Evolutionary conservation across 2,113 vertebrate genomes (phyloP).

Genomic region (Scartelaos histophorus): DNA sequence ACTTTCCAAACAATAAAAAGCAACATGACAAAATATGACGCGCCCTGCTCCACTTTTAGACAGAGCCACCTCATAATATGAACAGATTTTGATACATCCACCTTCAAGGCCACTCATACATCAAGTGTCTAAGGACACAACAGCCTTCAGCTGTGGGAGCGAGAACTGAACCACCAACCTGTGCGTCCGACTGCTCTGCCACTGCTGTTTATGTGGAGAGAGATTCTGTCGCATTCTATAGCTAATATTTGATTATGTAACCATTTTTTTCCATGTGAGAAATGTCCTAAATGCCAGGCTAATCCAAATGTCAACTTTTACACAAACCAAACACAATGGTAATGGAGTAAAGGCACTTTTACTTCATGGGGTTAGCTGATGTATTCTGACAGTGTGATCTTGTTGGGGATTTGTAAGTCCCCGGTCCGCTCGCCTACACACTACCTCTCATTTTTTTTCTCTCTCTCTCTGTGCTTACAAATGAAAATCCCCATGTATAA

Average conservation of each 20-base stretch:
- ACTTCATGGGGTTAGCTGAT: slow-evolving; percentile 40
- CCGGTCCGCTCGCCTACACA: slow-evolving; percentile 36
- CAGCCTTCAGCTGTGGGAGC: too few species aligned
- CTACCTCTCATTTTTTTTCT: slow-evolving; percentile 41
- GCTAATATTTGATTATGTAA: not conserved
- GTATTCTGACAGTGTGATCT: slow-evolving; percentile 39
- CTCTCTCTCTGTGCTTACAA: slow-evolving; percentile 59
- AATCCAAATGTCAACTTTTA: slow-evolving; percentile 42
- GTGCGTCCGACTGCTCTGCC: too few species aligned
- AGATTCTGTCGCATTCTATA: not conserved
- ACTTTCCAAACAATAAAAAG: too few species aligned
- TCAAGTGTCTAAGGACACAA: too few species aligned
- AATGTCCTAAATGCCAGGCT: slow-evolving; percentile 13
- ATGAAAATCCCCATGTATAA: slow-evolving; percentile 82
- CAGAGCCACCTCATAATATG: too few species aligned
- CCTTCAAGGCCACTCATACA: too few species aligned
- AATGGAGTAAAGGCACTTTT: slow-evolving; percentile 28
- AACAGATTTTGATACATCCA: too few species aligned
- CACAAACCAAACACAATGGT: slow-evolving; percentile 12
- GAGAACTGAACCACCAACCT: too few species aligned
- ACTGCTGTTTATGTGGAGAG: too few species aligned
- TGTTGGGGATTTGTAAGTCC: slow-evolving; percentile 41
- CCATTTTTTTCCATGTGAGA: slow-evolving; percentile 5
- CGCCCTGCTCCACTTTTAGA: too few species aligned
- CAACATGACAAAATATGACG: too few species aligned